Conservation (phyloP, 2,797 vertebrate species). For the Lycodopsis pacificus region DNA sequence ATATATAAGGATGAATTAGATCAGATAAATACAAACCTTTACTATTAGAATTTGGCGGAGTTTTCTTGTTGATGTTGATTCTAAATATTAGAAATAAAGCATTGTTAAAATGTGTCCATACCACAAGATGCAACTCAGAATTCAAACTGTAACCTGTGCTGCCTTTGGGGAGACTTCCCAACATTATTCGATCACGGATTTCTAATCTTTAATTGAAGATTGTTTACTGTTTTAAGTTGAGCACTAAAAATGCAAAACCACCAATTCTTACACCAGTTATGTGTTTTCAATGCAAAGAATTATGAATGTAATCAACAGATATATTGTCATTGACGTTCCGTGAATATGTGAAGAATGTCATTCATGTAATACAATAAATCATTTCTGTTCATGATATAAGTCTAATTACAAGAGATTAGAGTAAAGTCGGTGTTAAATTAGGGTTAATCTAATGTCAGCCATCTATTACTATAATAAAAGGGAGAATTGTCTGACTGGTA, state of each 20-base stretch:
- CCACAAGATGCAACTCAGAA: background rate
- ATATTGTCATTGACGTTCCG: rapidly evolving
- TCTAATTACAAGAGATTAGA: background rate
- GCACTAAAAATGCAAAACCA: background rate
- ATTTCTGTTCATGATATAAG: background rate
- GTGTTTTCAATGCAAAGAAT: background rate
- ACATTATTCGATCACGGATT: background rate
- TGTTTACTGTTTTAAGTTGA: background rate
- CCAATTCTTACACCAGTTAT: background rate
- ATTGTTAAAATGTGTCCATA: background rate
- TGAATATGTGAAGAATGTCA: background rate
- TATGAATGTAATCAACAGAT: background rate
- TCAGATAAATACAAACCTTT: constrained; percentile 1
- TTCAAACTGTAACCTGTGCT: background rate
- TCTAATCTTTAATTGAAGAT: background rate
- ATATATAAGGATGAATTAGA: background rate
- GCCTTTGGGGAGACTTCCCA: background rate
- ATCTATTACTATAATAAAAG: background rate
- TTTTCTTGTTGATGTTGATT: background rate
- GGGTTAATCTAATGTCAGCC: background rate
- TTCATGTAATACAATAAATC: background rate
- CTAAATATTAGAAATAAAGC: background rate
- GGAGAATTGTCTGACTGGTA: background rate
- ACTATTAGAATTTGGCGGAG: background rate
- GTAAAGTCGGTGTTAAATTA: background rate